Evolutionary conservation across 2,797 vertebrate species (phyloP).

Genomic region (Knipowitschia caucasica): DNA sequence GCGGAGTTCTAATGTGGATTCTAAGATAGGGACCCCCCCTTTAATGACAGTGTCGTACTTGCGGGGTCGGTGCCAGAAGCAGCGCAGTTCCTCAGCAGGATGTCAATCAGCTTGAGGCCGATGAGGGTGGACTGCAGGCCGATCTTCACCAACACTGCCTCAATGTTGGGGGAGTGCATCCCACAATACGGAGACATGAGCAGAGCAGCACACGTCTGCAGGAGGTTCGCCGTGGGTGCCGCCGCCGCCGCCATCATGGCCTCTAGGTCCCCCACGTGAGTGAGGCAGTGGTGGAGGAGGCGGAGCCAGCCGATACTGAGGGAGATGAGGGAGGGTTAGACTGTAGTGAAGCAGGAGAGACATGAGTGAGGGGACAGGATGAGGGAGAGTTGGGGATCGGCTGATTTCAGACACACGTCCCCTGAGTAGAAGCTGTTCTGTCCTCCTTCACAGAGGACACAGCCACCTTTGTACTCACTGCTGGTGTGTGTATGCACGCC

Average conservation of each 20-base stretch:
- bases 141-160: constrained; percentile 96
- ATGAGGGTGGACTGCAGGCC: constrained; percentile 96
- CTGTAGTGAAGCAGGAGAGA: no score
- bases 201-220: constrained; percentile 95
- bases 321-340: not conserved
- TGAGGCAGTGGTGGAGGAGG: constrained; percentile 95
- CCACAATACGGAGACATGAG: constrained; percentile 98
- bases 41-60: constrained; percentile 72
- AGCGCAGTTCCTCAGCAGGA: constrained; percentile 94
- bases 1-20: no score
- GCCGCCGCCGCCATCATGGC: constrained; percentile 97
- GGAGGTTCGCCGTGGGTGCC: constrained; percentile 94
- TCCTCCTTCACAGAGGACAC: no score
- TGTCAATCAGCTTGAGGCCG: constrained; percentile 95
- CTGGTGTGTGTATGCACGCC: no score
- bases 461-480: no score
- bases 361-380: no score
- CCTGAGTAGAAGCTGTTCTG: no score
- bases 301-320: constrained; percentile 95
- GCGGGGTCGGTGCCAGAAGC: constrained; percentile 94
- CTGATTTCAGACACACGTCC: no score
- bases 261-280: constrained; percentile 95
- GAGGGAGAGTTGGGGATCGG: no score
- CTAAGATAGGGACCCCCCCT: no score
- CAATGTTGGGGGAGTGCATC: constrained; percentile 99